Evolutionary conservation across 2,888 invertebrate species (phyloP).

Genomic region (Strigamia maritima): DNA sequence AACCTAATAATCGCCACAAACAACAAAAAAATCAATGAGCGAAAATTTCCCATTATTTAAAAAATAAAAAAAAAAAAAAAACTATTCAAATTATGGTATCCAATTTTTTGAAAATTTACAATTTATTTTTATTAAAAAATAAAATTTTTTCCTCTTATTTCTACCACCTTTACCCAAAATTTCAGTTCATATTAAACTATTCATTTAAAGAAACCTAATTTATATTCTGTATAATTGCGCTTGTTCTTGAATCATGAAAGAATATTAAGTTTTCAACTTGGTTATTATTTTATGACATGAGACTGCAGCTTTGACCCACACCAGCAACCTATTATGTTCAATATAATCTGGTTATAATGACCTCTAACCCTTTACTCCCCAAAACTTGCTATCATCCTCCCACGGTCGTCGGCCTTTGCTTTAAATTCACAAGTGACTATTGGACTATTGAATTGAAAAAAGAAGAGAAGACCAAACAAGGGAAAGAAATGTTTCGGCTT

Average conservation of each 20-base stretch:
- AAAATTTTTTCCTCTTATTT: no score
- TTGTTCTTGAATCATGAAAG: neutral
- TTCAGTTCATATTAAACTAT: no score
- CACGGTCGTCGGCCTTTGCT: conserved; percentile 7
- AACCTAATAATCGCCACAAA: no score
- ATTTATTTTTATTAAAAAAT: no score
- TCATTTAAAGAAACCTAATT: neutral
- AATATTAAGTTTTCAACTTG: conserved; percentile 11
- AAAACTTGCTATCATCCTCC: conserved; percentile 12
- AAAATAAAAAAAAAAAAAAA: no score
- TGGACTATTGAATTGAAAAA: neutral
- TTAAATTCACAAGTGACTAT: neutral
- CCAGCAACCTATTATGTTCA: conserved; percentile 2
- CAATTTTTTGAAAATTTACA: no score
- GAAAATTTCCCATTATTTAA: no score
- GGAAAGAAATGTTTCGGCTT: neutral
- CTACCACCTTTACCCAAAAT: no score
- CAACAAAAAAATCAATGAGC: no score
- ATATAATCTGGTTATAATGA: neutral
- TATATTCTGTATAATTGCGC: neutral
- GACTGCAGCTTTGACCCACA: conserved; percentile 7
- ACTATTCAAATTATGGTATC: no score
- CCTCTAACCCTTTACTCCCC: neutral
- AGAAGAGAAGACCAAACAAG: neutral
- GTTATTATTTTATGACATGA: neutral